Evolutionary conservation across 2,797 vertebrate species (phyloP), one percentile per base, ranked within the genome.

Genomic region (Tokudaia tokunoshimensis): DNA sequence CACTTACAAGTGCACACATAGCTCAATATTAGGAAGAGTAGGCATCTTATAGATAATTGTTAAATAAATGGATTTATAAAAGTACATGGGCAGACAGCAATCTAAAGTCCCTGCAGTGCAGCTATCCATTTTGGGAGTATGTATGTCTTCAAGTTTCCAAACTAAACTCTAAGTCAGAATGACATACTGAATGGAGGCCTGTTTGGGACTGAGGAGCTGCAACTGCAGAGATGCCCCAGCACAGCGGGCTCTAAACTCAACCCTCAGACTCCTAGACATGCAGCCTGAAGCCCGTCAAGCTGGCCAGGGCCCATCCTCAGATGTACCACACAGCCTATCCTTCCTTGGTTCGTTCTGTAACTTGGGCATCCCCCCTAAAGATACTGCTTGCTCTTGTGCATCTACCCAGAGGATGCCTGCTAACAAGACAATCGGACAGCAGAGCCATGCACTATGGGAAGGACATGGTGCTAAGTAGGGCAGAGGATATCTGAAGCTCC

Each of bases 51-150:
- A 96, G 92, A 74, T 78, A 70, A 61, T 31, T 81, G 24, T 17
- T 86, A 61, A 89, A 81, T 57, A 63, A 83, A 92, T 88, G 3
- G 85, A 96, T 96, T 20, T 76, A 55, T 89, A 50, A 83, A 96
- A 63, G 83, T 57, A 41, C 3, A 52, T 44, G 65, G 31, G 59
- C 50, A 86, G 83, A 52, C 6, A 67, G 47, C 75, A 89, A 81
- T 85, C 61, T 37, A 52, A 50, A 70, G 31, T 88, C 34, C 57
- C 76, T 84, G 26, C 14, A 44, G 29, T 65, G n/a, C 83, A 65
- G 70, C 63, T 67, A 67, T 9, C 10, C 22, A 10, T 85, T 85
- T 41, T 6, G 20, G 26, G 26, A 50, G 24, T 70, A 78, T 3
- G 14, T 47, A 14, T 15, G 20, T 59, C 83, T 70, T 34, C 41